Evolutionary conservation across 2,888 invertebrate genomes (phyloP), one percentile per base, ranked within the genome.

Genomic region (Himalopsyche kuldschensis): DNA sequence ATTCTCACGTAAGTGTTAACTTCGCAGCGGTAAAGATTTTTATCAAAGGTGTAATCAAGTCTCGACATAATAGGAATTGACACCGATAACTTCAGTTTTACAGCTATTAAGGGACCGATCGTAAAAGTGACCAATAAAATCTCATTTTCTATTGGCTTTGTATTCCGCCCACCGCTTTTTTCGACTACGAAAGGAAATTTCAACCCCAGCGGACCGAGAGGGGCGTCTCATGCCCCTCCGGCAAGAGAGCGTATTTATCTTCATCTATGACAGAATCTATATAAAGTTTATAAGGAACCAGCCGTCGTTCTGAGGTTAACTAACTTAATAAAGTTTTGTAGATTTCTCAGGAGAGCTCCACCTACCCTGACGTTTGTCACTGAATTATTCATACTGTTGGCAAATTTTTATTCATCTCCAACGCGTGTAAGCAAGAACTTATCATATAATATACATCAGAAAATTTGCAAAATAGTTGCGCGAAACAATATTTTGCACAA

Each of bases 121-220:
- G 90, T 91, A 91, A 91, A 91, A 90, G 90, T 92, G 92, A 91
- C 92, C 92, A 91, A 91, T 92, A 92, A 92, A 92, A 91, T 89
- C 91, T 90, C 91, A 92, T 92, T 91, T 91, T 90, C 90, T 90
- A 91, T 91, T 88, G 91, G 90, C 89, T 90, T 90, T 91, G 91
- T 55, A 55, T 20, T 55, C 55, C 55, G 55, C 78, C 41, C 35
- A 77, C 35, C 35, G 31, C 35, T 35, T 77, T 35, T 77, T 77
- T 77, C 35, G 35, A 41, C 77, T 77, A 41, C 41, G 77, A 77
- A 77, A 35, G 77, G 35, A 41, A 77, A 32, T 77, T 77, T 77
- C 77, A 32, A 24, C 41, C 77, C 77, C 77, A 17, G n/a, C 24
- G 77, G 24, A 77, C 24, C 8, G 32, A 31, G 32, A 35, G 20